Base-by-base conservation (phyloP, 2,113 vertebrate genomes). In the Bufo gargarizans region DNA sequence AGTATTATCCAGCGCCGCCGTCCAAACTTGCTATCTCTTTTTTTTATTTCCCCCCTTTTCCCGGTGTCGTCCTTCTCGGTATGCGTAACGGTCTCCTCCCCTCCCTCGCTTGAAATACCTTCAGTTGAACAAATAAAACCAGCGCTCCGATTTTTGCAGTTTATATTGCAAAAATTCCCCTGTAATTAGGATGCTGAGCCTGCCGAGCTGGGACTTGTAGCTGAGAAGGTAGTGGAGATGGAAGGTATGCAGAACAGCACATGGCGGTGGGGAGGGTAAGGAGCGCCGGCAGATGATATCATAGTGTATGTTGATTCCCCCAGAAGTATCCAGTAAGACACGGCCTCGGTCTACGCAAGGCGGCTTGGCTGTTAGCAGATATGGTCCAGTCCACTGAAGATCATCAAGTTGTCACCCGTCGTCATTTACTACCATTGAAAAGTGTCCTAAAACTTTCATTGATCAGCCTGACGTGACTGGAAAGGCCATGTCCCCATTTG, bases 131-230 rank as follows among this genome's bases (percentile, higher is more conserved):
- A 88, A 74, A 83, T 76, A 74, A 74, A 82, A 11, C 9, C 6
- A 17, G 49, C 7, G 77, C 86, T 76, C 43, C 22, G 47, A 63
- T 63, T 87, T 33, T 82, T 82, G 56, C 56, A 82, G 79, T 88
- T 88, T 82, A 82, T 82, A 82, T 74, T 63, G 79, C 79, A 76
- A n/a, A 47, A 88, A 88, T 82, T 88, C 86, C 86, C 69, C 86
- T 63, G 55, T 88, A 63, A 88, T 88, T 88, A 72, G 56, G 69
- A 74, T 88, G 86, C 67, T 45, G 71, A 56, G 67, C 74, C 67
- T 10, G 53, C 87, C 80, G 80, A 83, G 87, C 86, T 83, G 58
- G 67, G 63, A 88, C 87, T 88, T 84, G 87, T 83, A 84, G 69
- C 71, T 45, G 69, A 67, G 86, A 88, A 74, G 72, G 58, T 82